Evolutionary conservation across 2,113 vertebrate genomes (phyloP).

Genomic region (Gnathonemus echidnorhynchus): DNA sequence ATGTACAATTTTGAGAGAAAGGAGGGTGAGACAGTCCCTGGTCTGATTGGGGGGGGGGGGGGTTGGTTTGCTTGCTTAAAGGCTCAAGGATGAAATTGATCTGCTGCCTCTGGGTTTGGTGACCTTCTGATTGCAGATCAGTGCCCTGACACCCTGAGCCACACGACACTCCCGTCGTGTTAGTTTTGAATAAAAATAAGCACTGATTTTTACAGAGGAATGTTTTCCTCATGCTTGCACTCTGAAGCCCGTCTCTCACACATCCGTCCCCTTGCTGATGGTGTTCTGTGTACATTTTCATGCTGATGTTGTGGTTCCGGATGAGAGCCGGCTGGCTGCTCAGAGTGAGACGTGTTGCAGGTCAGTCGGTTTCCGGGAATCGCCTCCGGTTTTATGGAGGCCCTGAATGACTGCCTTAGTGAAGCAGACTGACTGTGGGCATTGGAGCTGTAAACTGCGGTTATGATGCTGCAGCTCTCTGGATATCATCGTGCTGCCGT

Average conservation of each 20-base stretch:
- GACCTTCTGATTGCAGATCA: not conserved
- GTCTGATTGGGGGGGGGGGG: not conserved
- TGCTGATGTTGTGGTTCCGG: not conserved
- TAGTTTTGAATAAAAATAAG: not conserved
- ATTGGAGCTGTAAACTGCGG: not conserved
- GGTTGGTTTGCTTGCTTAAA: not conserved
- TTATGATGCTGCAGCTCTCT: not conserved
- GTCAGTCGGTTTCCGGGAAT: not conserved
- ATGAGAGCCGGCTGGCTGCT: not conserved
- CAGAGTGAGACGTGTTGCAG: not conserved
- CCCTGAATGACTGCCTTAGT: not conserved
- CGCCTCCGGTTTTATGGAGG: not conserved
- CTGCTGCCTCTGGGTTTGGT: not conserved
- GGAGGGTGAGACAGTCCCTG: not conserved
- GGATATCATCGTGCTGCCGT: not conserved
- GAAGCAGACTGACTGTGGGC: not conserved
- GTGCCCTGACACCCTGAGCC: not conserved
- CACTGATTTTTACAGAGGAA: not conserved
- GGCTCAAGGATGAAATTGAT: not conserved
- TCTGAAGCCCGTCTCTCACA: not conserved
- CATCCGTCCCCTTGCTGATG: not conserved
- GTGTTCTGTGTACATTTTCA: not conserved
- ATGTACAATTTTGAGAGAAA: not conserved
- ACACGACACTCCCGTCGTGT: not conserved
- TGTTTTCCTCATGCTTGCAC: not conserved